Base-by-base conservation (phyloP, 1,140 invertebrate genomes). In the Achroia grisella region DNA sequence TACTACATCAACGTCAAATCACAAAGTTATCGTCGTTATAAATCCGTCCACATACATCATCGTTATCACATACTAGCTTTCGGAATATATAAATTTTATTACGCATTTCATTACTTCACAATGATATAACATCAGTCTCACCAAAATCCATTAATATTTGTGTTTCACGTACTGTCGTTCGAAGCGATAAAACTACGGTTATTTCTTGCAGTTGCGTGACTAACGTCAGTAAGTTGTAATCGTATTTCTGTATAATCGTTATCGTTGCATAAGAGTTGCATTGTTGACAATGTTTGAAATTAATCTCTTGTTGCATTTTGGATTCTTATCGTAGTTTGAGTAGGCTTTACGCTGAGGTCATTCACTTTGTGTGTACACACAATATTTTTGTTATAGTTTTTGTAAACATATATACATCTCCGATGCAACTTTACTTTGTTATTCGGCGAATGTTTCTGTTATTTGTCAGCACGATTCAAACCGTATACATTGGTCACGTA, bases 221-320 rank as follows among this genome's bases (percentile, higher is more conserved):
- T 46, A 36, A 33, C 39, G 39, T 55, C 41, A 33, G 27, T 49
- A 55, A 50, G 33, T 55, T 27, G 17, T 23, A 37, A 39, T 55
- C 42, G 62, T 67, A 53, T 52, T 52, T 49, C 46, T 43, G 42
- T 42, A 55, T 27, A 36, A 34, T 35, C 32, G 30, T 48, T 39
- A 50, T 61, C 50, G 47, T 58, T 58, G 47, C 50, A 56, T 58
- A 55, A 55, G 53, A 61, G 55, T 52, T 56, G 54, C 52, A 52
- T 44, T 44, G 47, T 55, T 52, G 61, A 60, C 51, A 60, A 13
- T 37, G 9, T 37, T 37, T 6, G 17, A 23, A 3, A 23, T 2
- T 3, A 23, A 3, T 23, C 17, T 23, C 17, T 13, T 17, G 10
- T 15, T 37, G 13, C 35, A 37, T 37, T 37, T 37, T 17, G 4